Percentiles rank a stretch among this genome's conserved stretches.
Conservation (phyloP, 2,888 invertebrate species). For the Cheilosia vulpina region DNA sequence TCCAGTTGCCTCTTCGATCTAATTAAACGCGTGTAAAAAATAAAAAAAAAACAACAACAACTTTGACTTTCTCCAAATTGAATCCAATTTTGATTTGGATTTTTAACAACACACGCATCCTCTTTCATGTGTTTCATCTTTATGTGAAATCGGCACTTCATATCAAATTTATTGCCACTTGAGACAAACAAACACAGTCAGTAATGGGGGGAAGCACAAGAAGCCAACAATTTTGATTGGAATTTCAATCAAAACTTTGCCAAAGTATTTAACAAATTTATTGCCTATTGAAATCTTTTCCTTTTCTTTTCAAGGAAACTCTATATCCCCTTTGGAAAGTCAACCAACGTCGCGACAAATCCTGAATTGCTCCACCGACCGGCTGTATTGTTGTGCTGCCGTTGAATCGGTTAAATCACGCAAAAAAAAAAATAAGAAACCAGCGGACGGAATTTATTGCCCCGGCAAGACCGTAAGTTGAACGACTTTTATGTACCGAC, state of each 20-base stretch:
- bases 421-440: neutral
- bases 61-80: conserved; percentile 35
- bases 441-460: conserved; percentile 50
- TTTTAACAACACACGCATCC: conserved; percentile 26
- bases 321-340: conserved; percentile 40
- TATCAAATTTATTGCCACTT: neutral
- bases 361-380: neutral
- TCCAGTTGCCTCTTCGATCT: neutral
- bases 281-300: conserved; percentile 66
- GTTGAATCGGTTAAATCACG: conserved; percentile 27
- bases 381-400: conserved; percentile 33
- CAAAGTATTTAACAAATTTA: conserved; percentile 73
- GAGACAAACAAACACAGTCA: neutral
- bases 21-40: conserved; percentile 41
- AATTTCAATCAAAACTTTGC: conserved; percentile 71
- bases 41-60: conserved; percentile 25
- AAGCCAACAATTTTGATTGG: conserved; percentile 65
- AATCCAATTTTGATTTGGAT: conserved; percentile 63
- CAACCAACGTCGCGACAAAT: conserved; percentile 62
- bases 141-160: conserved; percentile 54
- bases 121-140: conserved; percentile 42
- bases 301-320: conserved; percentile 11
- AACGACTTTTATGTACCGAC: conserved; percentile 73
- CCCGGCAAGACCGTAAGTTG: conserved; percentile 63
- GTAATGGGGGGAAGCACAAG: conserved; percentile 8